Base-by-base conservation (phyloP, 2,888 invertebrate genomes). In the Neria commutata region DNA sequence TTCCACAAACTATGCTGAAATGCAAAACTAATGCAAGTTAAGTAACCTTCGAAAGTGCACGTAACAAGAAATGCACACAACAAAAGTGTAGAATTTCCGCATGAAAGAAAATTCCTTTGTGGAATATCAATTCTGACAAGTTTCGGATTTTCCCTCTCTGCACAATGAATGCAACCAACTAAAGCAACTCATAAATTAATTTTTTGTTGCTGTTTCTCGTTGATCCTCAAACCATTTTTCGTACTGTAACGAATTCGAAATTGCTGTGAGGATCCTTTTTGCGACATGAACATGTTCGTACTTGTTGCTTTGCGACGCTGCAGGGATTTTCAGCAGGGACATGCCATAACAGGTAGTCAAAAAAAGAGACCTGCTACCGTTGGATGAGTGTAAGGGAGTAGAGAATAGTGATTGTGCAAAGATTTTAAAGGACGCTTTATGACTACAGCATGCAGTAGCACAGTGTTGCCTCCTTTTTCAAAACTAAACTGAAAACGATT, bases 11-110 rank as follows among this genome's bases (percentile, higher is more conserved):
- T 14, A 37, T n/a, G 4, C 56, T 49, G 25, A 72, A 74, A 71
- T 68, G 65, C 62, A 64, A 64, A 71, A 68, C 67, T 72, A 75
- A 75, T 75, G 66, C 66, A 72, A 72, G 68, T 73, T 73, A 67
- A 73, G 71, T 73, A 73, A 68, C 74, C 75, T 71, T 72, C 54
- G 46, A 55, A 55, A 56, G 53, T 37, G 37, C 4, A 37, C 37
- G 37, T 37, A 11, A n/a, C n/a, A n/a, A n/a, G n/a, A 4, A 37
- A 14, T 37, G 37, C 3, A 14, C 42, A 42, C 21, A 42, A 42
- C 42, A 42, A 42, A 42, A 42, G 42, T 42, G 21, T 42, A 17
- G 42, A 5, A 14, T 42, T 42, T 19, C 42, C 17, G 29, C 29
- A 29, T 29, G 29, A 11, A 29, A 29, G 29, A n/a, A n/a, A n/a